phyloP scores from a whole-genome alignment of 1,140 invertebrate species.

The Ips typographus region DNA sequence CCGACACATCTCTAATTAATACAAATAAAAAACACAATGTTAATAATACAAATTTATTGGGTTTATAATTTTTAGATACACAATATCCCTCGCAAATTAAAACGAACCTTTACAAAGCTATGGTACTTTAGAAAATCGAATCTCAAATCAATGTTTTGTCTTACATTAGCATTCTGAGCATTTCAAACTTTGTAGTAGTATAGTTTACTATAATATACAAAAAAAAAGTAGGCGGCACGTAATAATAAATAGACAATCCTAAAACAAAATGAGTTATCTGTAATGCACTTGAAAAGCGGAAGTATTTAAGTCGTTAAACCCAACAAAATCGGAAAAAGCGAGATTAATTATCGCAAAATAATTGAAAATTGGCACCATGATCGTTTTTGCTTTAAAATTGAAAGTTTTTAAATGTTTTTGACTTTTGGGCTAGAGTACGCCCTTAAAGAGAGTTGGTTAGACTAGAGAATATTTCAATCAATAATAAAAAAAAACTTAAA shows the following conservation, averaged over 20 bases:
- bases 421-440: no score
- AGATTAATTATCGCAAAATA: neutral
- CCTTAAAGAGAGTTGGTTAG: constrained; percentile 28
- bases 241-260: no score
- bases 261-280: no score
- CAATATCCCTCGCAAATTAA: constrained; percentile 52
- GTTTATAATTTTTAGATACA: constrained; percentile 50
- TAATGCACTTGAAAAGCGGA: no score
- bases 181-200: constrained; percentile 33
- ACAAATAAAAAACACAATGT: neutral
- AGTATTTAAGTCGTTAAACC: neutral
- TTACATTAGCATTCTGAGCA: constrained; percentile 40
- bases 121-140: constrained; percentile 43
- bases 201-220: no score
- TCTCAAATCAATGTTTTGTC: constrained; percentile 32
- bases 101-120: constrained; percentile 47
- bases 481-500: constrained; percentile 7
- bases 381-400: neutral
- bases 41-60: constrained; percentile 55
- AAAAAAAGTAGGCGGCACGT: no score
- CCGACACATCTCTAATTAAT: neutral
- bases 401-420: neutral
- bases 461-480: constrained; percentile 46
- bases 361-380: constrained; percentile 1
- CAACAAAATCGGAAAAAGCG: neutral